Conservation (phyloP, 53 echinoderm and acorn worm genomes). For the Temnopleurus reevesii region DNA sequence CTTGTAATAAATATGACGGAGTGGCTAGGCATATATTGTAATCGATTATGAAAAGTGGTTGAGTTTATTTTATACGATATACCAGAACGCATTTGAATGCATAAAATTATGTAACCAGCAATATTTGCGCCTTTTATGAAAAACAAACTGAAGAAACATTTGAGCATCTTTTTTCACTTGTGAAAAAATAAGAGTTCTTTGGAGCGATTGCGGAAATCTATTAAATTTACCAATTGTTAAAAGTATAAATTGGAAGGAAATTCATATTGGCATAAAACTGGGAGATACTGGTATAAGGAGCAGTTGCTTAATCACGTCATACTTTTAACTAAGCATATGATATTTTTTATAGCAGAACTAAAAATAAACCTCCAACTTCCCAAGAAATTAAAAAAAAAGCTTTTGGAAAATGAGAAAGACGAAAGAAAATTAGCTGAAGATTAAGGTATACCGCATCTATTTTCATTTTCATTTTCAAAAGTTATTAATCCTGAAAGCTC, state of each 20-base stretch:
- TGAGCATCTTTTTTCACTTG: background rate
- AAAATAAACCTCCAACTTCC: background rate
- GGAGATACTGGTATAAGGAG: background rate
- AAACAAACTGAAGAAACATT: background rate
- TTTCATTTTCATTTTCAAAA: no score
- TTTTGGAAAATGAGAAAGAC: background rate
- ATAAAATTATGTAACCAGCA: no score
- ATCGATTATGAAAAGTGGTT: no score
- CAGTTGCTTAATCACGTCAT: background rate
- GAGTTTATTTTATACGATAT: no score
- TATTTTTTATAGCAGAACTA: background rate
- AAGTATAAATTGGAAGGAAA: background rate
- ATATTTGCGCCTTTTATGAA: no score
- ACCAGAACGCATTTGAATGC: no score
- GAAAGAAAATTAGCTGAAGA: no score
- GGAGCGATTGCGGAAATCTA: constrained; percentile 8
- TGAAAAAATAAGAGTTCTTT: constrained; percentile 22
- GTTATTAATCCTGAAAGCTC: background rate
- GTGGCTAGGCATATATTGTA: no score
- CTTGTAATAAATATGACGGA: no score
- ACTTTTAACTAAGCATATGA: background rate
- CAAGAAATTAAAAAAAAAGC: constrained; percentile 7
- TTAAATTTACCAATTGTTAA: background rate
- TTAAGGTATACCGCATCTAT: no score
- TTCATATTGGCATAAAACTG: background rate